A percentile compares a stretch with the other conserved stretches of the same genome.
phyloP scores from a whole-genome alignment of 2,888 invertebrate species.

The Ormyrus rosae region DNA sequence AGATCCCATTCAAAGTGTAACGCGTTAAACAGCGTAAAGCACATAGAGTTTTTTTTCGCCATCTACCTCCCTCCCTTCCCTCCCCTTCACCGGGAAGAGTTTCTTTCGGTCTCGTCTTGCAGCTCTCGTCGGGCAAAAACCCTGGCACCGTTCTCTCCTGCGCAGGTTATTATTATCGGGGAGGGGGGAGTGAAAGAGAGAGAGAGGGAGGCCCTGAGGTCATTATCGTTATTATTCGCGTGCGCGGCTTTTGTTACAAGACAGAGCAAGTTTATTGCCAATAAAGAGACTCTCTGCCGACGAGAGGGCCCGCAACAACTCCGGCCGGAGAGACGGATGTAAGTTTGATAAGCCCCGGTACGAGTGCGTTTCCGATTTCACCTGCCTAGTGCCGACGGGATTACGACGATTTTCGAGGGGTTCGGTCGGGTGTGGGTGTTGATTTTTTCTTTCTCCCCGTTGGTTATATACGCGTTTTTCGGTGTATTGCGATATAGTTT shows the following conservation, averaged over 20 bases:
- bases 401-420: neutral
- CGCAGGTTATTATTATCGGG: conserved; percentile 65
- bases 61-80: conserved; percentile 50
- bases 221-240: conserved; percentile 68
- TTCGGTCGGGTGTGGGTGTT: too few species aligned
- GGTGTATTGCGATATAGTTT: too few species aligned
- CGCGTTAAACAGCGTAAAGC: too few species aligned
- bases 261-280: conserved; percentile 64
- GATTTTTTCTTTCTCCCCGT: too few species aligned
- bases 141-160: conserved; percentile 61
- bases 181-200: neutral
- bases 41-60: neutral
- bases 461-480: too few species aligned
- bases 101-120: conserved; percentile 45
- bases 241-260: conserved; percentile 64
- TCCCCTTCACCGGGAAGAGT: conserved; percentile 26
- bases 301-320: too few species aligned
- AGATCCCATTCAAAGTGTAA: too few species aligned
- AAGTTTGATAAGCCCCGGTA: conserved; percentile 36
- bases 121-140: conserved; percentile 57
- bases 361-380: conserved; percentile 29
- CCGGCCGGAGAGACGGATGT: neutral
- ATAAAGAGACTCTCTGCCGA: conserved; percentile 60
- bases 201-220: conserved; percentile 59
- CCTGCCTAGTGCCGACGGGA: neutral